Conservation (phyloP, 1,140 invertebrate genomes). For the Steinernema khuongi region DNA sequence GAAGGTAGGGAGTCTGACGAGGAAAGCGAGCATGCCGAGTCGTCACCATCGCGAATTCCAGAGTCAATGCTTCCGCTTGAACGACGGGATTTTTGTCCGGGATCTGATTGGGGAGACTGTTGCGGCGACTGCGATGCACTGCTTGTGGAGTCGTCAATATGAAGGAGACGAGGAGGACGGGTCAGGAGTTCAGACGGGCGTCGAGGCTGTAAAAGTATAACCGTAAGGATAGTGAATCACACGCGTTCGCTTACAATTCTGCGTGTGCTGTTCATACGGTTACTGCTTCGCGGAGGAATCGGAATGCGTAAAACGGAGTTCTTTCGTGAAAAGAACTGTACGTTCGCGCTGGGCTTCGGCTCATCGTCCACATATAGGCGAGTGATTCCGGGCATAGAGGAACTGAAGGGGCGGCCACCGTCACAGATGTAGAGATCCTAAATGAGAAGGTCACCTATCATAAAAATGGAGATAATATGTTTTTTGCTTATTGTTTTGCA, state of each 20-base stretch:
- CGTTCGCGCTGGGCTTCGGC: neutral
- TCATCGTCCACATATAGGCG: neutral
- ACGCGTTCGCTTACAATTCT: neutral
- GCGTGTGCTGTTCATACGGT: slow-evolving; percentile 24
- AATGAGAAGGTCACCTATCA: neutral
- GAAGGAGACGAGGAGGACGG: neutral
- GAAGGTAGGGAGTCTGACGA: neutral
- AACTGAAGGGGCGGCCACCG: neutral
- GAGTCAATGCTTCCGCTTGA: slow-evolving; percentile 3
- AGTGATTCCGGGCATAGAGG: slow-evolving; percentile 2
- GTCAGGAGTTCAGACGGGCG: neutral
- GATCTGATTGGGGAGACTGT: neutral
- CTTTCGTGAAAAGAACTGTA: slow-evolving; percentile 34
- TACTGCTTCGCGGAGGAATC: slow-evolving; percentile 38
- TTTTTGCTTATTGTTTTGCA: neutral
- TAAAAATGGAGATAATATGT: neutral
- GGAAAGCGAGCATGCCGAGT: neutral
- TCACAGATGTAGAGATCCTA: slow-evolving; percentile 11
- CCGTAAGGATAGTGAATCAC: neutral
- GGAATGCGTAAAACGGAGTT: slow-evolving; percentile 38
- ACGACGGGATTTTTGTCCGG: neutral
- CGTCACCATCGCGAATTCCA: neutral
- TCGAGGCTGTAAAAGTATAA: neutral
- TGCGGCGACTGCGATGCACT: slow-evolving; percentile 1
- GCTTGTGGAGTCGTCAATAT: neutral